These are phyloP conservation scores for Protaetia brevitarsis DNA, from an alignment of 1,140 invertebrate genomes.

Conservation along the genomic window DNA sequence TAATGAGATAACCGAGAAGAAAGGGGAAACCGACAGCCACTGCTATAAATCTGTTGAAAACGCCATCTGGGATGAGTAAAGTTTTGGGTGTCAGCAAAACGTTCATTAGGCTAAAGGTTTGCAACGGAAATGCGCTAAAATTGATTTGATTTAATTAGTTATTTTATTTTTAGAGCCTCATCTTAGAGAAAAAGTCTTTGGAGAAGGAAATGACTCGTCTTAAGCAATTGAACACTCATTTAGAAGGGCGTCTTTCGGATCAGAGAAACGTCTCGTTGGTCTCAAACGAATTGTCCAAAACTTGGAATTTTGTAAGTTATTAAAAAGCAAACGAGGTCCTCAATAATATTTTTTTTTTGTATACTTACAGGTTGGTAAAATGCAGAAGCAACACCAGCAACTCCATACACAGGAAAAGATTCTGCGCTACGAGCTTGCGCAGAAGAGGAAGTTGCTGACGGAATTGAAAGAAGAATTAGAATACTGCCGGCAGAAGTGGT, in stretches of 20 bases:
- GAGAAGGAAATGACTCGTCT: constrained; percentile 79
- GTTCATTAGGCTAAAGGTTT: constrained; percentile 82
- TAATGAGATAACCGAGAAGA: constrained; percentile 33
- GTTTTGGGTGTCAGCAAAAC: constrained; percentile 86
- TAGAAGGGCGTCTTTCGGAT: constrained; percentile 72
- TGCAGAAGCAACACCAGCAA: constrained; percentile 80
- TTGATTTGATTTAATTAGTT: no score
- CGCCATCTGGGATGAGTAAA: constrained; percentile 64
- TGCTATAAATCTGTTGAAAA: constrained; percentile 76
- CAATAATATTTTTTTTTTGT: no score
- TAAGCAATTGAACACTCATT: constrained; percentile 77
- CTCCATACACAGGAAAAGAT: constrained; percentile 86
- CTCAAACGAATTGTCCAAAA: constrained; percentile 77
- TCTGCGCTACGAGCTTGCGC: constrained; percentile 80
- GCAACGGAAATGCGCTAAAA: no score
- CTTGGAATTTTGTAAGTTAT: constrained; percentile 82
- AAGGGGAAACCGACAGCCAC: constrained; percentile 48
- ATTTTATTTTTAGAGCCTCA: no score
- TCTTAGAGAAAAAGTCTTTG: constrained; percentile 79
- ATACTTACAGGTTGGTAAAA: no score
- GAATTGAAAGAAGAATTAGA: constrained; percentile 82
- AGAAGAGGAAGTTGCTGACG: constrained; percentile 79
- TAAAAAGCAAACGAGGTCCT: no score
- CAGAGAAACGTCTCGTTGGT: constrained; percentile 77
- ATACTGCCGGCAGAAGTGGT: constrained; percentile 82